Percentiles rank a stretch among this genome's conserved stretches.
Conservation (phyloP, 2,888 invertebrate genomes). For the Arge pagana region DNA sequence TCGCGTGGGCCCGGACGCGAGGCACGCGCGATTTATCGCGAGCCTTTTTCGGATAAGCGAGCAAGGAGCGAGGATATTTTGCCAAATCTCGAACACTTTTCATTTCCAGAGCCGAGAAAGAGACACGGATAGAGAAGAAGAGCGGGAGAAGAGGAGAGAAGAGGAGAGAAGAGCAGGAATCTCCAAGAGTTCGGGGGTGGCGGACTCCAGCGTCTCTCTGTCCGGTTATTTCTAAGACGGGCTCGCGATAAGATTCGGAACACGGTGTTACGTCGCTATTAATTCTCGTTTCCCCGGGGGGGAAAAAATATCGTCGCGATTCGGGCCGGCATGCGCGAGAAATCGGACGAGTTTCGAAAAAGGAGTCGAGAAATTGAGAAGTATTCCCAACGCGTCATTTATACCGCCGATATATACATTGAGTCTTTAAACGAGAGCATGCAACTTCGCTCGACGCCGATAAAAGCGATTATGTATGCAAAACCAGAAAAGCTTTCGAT, state of each 20-base stretch:
- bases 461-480: conserved; percentile 19
- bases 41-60: neutral
- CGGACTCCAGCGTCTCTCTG: too few relatives aligned
- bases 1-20: neutral
- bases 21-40: neutral
- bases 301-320: too few relatives aligned
- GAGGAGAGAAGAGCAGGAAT: neutral
- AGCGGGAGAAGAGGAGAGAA: neutral
- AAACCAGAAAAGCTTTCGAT: conserved; percentile 21
- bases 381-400: too few relatives aligned
- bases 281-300: too few relatives aligned
- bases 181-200: neutral
- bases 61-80: conserved; percentile 2
- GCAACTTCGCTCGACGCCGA: conserved; percentile 11
- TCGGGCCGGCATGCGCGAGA: too few relatives aligned
- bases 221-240: too few relatives aligned
- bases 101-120: conserved; percentile 7
- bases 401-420: too few relatives aligned
- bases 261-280: too few relatives aligned
- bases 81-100: conserved; percentile 9
- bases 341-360: too few relatives aligned
- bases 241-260: too few relatives aligned
- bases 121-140: neutral
- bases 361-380: too few relatives aligned
- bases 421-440: conserved; percentile 12